Conservation (phyloP, 2,888 invertebrate genomes). For the Scelioninae gen. 2 region DNA sequence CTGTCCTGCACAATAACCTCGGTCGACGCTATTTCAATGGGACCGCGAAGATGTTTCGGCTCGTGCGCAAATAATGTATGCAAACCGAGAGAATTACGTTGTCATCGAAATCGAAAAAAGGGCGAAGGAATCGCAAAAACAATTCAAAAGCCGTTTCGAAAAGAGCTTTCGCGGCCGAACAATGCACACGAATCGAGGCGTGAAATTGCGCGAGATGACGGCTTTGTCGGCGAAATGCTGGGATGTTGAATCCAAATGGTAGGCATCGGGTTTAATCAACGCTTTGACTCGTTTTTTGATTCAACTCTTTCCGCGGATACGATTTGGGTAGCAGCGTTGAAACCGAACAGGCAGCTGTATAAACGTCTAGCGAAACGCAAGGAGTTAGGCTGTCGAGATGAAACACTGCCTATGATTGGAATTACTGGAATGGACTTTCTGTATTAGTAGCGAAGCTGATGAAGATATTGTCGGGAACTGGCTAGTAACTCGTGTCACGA, state of each 20-base stretch:
- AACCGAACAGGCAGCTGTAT: no score
- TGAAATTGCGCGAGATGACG: conserved; percentile 55
- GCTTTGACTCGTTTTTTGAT: conserved; percentile 42
- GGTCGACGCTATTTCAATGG: conserved; percentile 25
- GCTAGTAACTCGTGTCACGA: conserved; percentile 11
- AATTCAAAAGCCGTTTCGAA: conserved; percentile 43
- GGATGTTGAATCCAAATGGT: conserved; percentile 31
- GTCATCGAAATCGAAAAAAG: conserved; percentile 11
- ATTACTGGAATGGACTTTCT: neutral
- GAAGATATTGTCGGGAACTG: neutral
- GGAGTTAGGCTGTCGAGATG: no score
- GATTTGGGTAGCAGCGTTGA: conserved; percentile 9
- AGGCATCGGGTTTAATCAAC: conserved; percentile 51
- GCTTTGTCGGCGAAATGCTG: conserved; percentile 50
- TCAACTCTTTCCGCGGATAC: conserved; percentile 1
- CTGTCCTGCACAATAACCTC: conserved; percentile 69
- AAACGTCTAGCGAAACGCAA: no score
- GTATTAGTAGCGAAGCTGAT: conserved; percentile 1
- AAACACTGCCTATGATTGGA: conserved; percentile 1
- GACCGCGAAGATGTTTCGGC: conserved; percentile 17
- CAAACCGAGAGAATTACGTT: conserved; percentile 34
- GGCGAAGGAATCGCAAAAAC: conserved; percentile 34
- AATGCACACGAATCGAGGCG: conserved; percentile 46
- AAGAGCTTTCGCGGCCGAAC: conserved; percentile 46
- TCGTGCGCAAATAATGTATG: conserved; percentile 44